Base-by-base conservation (phyloP, 2,888 invertebrate genomes). In the Corythucha ciliata region DNA sequence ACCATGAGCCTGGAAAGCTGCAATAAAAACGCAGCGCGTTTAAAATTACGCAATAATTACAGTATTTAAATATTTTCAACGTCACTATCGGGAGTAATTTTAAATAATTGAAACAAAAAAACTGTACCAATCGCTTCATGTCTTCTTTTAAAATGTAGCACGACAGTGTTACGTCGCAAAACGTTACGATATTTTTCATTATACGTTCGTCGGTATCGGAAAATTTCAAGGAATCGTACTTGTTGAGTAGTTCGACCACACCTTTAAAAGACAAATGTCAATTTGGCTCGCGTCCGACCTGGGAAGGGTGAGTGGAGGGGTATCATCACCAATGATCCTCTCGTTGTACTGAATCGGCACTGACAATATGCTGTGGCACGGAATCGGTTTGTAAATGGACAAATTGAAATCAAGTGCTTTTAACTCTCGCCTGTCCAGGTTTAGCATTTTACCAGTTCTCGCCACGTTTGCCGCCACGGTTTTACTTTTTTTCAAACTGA, bases 161-260 rank as follows among this genome's bases (percentile, higher is more conserved):
- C 5, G 52, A 52, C 25, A 52, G 25, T 18, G 52, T 48, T 14
- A 47, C 37, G 41, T 52, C 47, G 25, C 45, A 52, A 33, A 47
- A 52, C 12, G 47, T 25, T 40, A 37, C 37, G 25, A 52, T 47
- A 26, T 44, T 47, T 39, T 47, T 44, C 47, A 52, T 47, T 22
- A 52, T 24, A 18, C 42, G 24, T 26, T 42, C 47, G 26, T 52
- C 52, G 2, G 46, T 41, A 47, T 39, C 40, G 18, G 52, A 42
- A 41, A 52, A 52, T 33, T 48, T 52, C 16, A 41, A 41, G 25
- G 26, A 39, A 41, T 52, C 52, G 16, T 41, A 10, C 36, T 52
- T 52, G 22, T 52, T 52, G 14, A 52, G 40, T 6, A 52, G 40
- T 33, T 52, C 52, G 18, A 52, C 48, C 3, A 52, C 52, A 14